A percentile compares a stretch with the other conserved stretches of the same genome.
These are phyloP conservation scores for Formica aserva DNA, from an alignment of 2,888 invertebrate genomes.

Conservation along the genomic window DNA sequence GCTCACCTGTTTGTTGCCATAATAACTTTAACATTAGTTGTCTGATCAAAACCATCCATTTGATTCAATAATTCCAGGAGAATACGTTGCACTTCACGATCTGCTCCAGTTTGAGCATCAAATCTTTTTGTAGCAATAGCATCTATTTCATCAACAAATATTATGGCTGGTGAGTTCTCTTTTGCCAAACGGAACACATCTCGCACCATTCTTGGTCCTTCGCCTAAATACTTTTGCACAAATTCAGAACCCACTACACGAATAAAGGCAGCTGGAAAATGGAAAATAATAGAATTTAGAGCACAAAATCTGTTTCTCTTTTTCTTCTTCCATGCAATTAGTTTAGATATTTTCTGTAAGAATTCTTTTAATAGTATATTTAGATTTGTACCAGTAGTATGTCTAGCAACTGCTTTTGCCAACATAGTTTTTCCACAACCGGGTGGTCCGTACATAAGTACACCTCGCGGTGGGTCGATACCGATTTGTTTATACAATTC, in stretches of 20 bases:
- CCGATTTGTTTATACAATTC: slow-evolving; percentile 99
- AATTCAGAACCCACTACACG: slow-evolving; percentile 99
- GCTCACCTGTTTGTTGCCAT: slow-evolving; percentile 86
- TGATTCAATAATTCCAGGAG: slow-evolving; percentile 98
- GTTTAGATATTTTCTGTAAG: not conserved
- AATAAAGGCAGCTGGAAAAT: slow-evolving; percentile 96
- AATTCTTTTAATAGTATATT: not conserved
- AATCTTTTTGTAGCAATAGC: slow-evolving; percentile 99
- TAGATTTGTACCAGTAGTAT: slow-evolving; percentile 93
- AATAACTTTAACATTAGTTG: slow-evolving; percentile 98
- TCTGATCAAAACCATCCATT: slow-evolving; percentile 99
- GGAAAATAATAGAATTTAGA: not conserved
- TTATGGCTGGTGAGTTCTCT: slow-evolving; percentile 99
- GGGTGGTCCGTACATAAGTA: slow-evolving; percentile 99
- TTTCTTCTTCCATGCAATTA: not conserved
- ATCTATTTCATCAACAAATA: slow-evolving; percentile 99
- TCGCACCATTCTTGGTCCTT: slow-evolving; percentile 99
- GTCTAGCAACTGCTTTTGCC: slow-evolving; percentile 99
- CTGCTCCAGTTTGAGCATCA: slow-evolving; percentile 99
- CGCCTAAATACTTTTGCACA: slow-evolving; percentile 99
- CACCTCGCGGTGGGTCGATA: slow-evolving; percentile 99
- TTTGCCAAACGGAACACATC: slow-evolving; percentile 99
- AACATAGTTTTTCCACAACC: slow-evolving; percentile 99
- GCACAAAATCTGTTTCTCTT: not conserved
- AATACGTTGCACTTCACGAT: slow-evolving; percentile 99